phyloP scores from a whole-genome alignment of 2,888 invertebrate genomes.

The Pterobdella sp. region DNA sequence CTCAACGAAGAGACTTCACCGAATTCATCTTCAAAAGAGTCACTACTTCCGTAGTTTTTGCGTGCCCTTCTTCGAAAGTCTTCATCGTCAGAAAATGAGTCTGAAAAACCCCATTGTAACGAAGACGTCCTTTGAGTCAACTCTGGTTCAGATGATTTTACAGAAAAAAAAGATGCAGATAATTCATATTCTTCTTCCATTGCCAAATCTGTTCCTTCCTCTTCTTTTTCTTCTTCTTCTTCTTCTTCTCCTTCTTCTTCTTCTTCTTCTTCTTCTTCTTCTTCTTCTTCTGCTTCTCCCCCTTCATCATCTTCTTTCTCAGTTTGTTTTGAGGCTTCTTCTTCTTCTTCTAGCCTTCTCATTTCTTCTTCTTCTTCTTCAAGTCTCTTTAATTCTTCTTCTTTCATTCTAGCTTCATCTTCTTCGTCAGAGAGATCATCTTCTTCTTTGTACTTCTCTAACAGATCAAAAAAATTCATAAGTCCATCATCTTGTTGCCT shows the following conservation, averaged over 20 bases:
- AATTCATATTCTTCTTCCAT: too few relatives aligned
- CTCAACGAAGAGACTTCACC: too few relatives aligned
- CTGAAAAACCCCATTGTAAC: too few relatives aligned
- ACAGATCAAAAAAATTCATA: neutral
- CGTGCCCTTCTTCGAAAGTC: too few relatives aligned
- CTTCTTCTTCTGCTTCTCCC: neutral
- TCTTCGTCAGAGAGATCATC: neutral
- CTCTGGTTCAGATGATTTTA: too few relatives aligned
- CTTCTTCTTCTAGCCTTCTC: neutral
- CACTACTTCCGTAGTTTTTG: too few relatives aligned
- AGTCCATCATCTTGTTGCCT: neutral
- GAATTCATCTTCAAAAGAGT: too few relatives aligned
- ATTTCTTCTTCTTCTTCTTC: neutral
- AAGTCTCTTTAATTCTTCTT: neutral
- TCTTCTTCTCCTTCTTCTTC: neutral
- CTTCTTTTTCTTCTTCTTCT: slow-evolving; percentile 1
- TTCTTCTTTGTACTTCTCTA: neutral
- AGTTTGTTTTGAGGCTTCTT: neutral
- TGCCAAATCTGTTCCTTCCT: neutral
- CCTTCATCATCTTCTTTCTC: neutral
- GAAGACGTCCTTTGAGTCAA: too few relatives aligned
- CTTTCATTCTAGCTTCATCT: neutral
- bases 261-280: neutral
- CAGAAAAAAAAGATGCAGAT: too few relatives aligned
- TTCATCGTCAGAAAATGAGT: too few relatives aligned